A percentile compares a stretch with the other conserved stretches of the same genome.
Evolutionary conservation across 1,140 invertebrate species (phyloP).

Genomic region (Meloidogyne chitwoodi): DNA sequence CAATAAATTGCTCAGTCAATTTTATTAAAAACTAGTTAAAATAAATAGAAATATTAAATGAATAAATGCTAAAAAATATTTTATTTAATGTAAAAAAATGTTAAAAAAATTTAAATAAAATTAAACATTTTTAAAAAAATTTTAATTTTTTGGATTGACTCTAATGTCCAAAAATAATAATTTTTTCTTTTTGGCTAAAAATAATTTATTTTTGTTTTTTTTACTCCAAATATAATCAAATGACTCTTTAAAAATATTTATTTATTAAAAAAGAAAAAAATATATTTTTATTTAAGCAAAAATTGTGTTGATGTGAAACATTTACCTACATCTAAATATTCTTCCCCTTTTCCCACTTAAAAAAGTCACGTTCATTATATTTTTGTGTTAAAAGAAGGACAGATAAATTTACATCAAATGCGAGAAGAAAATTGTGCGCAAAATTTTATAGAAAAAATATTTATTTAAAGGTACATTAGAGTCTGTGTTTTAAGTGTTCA

Average conservation of each 20-base stretch:
- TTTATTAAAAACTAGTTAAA: no score
- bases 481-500: not conserved
- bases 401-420: not conserved
- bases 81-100: no score
- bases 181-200: no score
- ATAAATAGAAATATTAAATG: no score
- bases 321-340: not conserved
- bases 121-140: no score
- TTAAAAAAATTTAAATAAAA: no score
- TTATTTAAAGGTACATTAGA: not conserved
- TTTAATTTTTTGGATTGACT: no score
- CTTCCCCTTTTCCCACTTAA: not conserved
- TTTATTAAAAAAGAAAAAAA: not conserved
- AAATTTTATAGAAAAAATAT: not conserved
- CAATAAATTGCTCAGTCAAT: no score
- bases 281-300: not conserved
- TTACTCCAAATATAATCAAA: not conserved
- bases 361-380: not conserved
- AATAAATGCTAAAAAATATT: no score
- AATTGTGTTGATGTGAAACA: not conserved
- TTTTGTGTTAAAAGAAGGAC: not conserved
- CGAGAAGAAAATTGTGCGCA: not conserved
- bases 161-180: no score
- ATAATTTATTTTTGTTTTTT: not conserved
- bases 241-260: not conserved